Evolutionary conservation across 1,140 invertebrate species (phyloP).

Genomic region (Dolichoris vasculosae): DNA sequence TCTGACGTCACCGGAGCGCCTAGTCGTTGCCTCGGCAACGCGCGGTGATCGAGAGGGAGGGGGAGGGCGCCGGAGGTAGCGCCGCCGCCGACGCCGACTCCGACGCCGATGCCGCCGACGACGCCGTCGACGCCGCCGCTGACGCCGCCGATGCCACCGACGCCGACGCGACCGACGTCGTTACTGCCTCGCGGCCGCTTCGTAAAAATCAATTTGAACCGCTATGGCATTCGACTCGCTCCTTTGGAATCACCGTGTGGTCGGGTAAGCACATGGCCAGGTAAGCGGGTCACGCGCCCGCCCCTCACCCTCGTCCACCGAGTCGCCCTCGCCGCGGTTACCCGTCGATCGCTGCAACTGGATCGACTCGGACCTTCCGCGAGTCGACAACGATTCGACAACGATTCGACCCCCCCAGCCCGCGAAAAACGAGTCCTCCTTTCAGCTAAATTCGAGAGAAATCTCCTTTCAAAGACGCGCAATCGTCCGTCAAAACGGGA

Average conservation of each 20-base stretch:
- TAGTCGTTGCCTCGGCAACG: slow-evolving; percentile 34
- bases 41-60: slow-evolving; percentile 5
- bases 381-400: too few species aligned
- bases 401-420: too few species aligned
- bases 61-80: slow-evolving; percentile 53
- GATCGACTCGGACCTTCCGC: too few species aligned
- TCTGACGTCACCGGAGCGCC: slow-evolving; percentile 41
- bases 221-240: neutral
- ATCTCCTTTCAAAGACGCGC: too few species aligned
- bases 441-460: too few species aligned
- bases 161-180: slow-evolving; percentile 42
- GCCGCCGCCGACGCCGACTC: neutral
- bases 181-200: neutral
- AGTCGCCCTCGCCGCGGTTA: too few species aligned
- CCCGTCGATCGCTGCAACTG: neutral
- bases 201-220: slow-evolving; percentile 70
- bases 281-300: neutral
- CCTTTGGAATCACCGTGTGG: neutral
- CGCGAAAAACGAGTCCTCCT: too few species aligned
- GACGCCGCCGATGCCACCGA: slow-evolving; percentile 49
- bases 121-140: slow-evolving; percentile 28
- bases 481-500: too few species aligned
- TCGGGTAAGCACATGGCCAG: neutral
- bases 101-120: slow-evolving; percentile 44
- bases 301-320: neutral